Percentiles rank a stretch among this genome's conserved stretches.
Conservation (phyloP, 2,113 vertebrate species). For the Vulpes ferrilata region DNA sequence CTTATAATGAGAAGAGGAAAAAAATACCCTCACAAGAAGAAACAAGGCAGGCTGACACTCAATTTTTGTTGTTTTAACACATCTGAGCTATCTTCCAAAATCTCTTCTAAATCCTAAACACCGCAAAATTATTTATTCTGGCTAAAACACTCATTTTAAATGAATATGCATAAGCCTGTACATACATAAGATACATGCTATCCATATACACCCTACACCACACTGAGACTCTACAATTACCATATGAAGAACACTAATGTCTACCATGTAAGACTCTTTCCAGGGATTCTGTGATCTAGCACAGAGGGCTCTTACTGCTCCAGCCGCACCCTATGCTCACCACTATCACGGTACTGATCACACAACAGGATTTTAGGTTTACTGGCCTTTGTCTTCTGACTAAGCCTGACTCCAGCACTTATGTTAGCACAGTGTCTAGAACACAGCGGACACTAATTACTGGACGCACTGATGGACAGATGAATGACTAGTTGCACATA, state of each 20-base stretch:
- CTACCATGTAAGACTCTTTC: not conserved
- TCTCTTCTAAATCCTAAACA: conserved; percentile 47
- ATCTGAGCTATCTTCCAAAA: not conserved
- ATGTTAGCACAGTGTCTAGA: not conserved
- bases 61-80: not conserved
- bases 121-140: not conserved
- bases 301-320: not conserved
- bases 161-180: not conserved
- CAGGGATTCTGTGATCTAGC: not conserved
- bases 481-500: not conserved
- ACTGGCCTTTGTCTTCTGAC: not conserved
- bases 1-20: not conserved
- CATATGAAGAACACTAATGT: not conserved
- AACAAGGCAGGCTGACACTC: not conserved
- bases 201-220: not conserved
- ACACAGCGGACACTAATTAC: not conserved
- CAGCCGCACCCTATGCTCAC: not conserved
- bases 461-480: not conserved
- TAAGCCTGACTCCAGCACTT: not conserved
- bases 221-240: not conserved
- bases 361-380: not conserved
- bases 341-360: not conserved
- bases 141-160: not conserved
- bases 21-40: not conserved
- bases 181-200: not conserved